phyloP scores from a whole-genome alignment of 2,888 invertebrate species.

The Yponomeuta plumbellus region DNA sequence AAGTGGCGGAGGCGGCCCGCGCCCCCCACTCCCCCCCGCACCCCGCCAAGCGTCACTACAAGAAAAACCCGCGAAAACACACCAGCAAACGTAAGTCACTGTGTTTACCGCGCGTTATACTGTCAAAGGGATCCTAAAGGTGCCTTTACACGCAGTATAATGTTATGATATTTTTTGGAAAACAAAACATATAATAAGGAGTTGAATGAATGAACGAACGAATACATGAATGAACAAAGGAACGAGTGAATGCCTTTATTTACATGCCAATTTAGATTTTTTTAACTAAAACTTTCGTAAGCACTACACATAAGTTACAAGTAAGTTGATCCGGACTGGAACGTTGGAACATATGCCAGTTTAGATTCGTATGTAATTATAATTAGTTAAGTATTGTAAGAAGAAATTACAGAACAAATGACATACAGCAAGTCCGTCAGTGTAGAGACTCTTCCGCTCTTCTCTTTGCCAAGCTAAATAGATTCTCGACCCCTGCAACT shows the following conservation, averaged over 20 bases:
- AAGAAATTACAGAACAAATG: neutral
- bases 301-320: no score
- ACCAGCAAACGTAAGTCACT: conserved; percentile 47
- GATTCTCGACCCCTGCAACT: no score
- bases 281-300: no score
- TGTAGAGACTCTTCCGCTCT: no score
- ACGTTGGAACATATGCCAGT: no score
- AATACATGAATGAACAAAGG: no score
- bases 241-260: no score
- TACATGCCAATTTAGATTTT: no score
- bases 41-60: conserved; percentile 53
- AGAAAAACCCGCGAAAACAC: conserved; percentile 56
- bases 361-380: neutral
- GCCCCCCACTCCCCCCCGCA: conserved; percentile 45
- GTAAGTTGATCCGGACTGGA: no score
- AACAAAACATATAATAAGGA: neutral
- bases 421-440: no score
- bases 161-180: neutral
- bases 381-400: neutral
- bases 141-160: neutral
- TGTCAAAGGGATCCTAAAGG: neutral
- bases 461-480: no score
- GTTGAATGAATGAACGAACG: no score
- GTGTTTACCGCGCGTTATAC: neutral
- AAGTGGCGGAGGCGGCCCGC: conserved; percentile 43